Base-by-base conservation (phyloP, 2,888 invertebrate species). In the Allolobophora icterica region DNA sequence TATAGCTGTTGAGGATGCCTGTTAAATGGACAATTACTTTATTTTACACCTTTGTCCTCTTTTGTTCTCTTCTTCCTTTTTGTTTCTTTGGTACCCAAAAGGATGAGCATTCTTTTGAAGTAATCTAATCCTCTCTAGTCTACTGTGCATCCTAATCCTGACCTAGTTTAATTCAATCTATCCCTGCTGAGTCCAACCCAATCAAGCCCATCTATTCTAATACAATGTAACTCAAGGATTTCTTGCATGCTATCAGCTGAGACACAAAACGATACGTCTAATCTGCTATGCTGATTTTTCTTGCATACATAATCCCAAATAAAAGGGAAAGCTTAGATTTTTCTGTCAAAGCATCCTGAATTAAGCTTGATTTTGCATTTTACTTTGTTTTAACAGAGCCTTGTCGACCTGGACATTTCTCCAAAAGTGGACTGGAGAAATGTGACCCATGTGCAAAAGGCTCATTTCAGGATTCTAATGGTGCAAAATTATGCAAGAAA, bases 371-470 rank as follows among this genome's bases (percentile, higher is more conserved):
- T 42, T 42, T 42, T 17, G 13, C 71, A 17, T n/a, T n/a, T 87
- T 87, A 34, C n/a, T 17, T 33, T 34, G 3, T 84, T 1, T 35
- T 84, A 21, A 35, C 87, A 87, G 87, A 35, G 35, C 38, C 87
- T 35, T 87, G 87, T 87, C 87, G 6, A 87, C 87, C 15, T 17
- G 87, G 87, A 35, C 34, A 87, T 38, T 87, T 87, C 87, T 87
- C 87, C 6, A 35, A 87, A 87, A 87, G 87, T 87, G 87, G 87
- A 87, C 38, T 87, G 87, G 87, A 87, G 38, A 87, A 38, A 35
- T 87, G 87, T 35, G 87, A 87, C 24, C 87, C 87, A 34, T 87
- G 87, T 87, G 35, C 38, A 15, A 87, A 87, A 87, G 34, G 19
- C 34, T 35, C 87, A 35, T 87, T 87, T 38, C 87, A 87, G 24